phyloP scores from a whole-genome alignment of 2,113 vertebrate genomes.

The Mugil cephalus region DNA sequence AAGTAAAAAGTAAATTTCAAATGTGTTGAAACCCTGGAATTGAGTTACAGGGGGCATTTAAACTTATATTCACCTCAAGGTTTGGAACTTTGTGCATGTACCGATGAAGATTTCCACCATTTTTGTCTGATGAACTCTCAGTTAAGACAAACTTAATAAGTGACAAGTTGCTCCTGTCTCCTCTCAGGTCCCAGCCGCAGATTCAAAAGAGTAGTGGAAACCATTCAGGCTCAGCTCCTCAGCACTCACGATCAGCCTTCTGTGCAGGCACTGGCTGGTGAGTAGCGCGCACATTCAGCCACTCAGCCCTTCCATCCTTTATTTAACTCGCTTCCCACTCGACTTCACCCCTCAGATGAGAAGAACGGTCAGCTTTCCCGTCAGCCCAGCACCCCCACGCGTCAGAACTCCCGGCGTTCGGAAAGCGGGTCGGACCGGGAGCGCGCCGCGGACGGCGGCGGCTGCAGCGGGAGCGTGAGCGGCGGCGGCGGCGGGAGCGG shows the following conservation, averaged over 20 bases:
- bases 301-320: not conserved
- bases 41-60: too few species aligned
- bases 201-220: conserved; percentile 93
- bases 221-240: conserved; percentile 93
- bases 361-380: conserved; percentile 89
- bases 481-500: conserved; percentile 44
- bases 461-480: conserved; percentile 42
- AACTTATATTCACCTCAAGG: too few species aligned
- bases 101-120: too few species aligned
- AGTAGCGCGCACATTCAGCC: conserved; percentile 12
- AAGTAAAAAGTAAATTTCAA: too few species aligned
- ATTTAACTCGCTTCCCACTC: not conserved
- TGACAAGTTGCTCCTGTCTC: not conserved
- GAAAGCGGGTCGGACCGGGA: conserved; percentile 84
- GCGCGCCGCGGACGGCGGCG: conserved; percentile 35
- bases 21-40: too few species aligned
- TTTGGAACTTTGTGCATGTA: too few species aligned
- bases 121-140: too few species aligned
- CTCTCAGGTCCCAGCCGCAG: conserved; percentile 91
- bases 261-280: conserved; percentile 92
- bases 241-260: conserved; percentile 94
- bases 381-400: conserved; percentile 85
- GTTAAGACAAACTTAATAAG: not conserved
- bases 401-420: conserved; percentile 86
- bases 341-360: conserved; percentile 81